A percentile compares a stretch with the other conserved stretches of the same genome.
Evolutionary conservation across 2,797 vertebrate species (phyloP).

Genomic region (Odontamblyopus lacepedii): DNA sequence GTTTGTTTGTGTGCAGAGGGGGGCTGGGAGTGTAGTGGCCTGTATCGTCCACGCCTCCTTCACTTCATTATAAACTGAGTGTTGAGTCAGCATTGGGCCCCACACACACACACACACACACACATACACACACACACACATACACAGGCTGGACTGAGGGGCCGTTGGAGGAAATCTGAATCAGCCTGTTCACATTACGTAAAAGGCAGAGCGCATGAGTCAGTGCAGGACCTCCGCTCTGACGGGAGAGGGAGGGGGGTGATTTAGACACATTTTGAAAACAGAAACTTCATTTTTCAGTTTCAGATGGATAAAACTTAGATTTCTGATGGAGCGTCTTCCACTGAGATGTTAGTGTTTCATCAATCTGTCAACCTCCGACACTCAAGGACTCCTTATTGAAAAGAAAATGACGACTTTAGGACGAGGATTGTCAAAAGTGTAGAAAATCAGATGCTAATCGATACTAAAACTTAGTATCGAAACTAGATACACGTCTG

Average conservation of each 20-base stretch:
- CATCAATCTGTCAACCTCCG: no score
- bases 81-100: conserved; percentile 56
- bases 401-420: no score
- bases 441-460: no score
- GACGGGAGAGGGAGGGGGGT: background rate
- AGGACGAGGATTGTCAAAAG: no score
- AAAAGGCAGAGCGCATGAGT: conserved; percentile 34
- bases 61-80: conserved; percentile 68
- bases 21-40: conserved; percentile 52
- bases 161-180: conserved; percentile 53
- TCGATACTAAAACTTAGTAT: no score
- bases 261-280: background rate
- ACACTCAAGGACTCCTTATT: no score
- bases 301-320: no score
- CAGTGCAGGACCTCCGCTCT: background rate
- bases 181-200: conserved; percentile 44
- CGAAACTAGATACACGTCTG: no score
- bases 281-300: background rate
- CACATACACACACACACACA: background rate
- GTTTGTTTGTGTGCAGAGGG: background rate
- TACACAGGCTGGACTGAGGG: conserved; percentile 35
- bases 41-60: conserved; percentile 61
- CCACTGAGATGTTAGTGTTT: no score
- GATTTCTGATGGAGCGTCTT: no score
- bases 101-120: background rate